phyloP scores from a whole-genome alignment of 2,888 invertebrate species.

The Chalcis sispes region DNA sequence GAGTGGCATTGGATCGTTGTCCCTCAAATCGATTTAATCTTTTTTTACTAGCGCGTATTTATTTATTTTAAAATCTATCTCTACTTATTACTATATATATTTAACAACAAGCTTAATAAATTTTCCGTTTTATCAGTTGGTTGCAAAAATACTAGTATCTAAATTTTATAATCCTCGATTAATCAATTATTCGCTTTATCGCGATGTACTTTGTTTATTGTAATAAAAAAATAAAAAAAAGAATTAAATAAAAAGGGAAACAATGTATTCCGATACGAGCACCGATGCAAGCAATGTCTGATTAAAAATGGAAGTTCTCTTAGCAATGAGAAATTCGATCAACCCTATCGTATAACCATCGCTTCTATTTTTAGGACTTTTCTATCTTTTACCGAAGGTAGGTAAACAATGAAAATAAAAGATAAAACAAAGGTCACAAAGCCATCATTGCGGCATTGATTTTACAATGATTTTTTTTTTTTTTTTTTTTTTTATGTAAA shows the following conservation, averaged over 20 bases:
- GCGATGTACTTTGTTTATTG: not conserved
- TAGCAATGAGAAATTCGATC: slow-evolving; percentile 39
- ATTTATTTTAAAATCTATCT: not conserved
- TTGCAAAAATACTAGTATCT: not conserved
- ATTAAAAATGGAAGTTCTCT: slow-evolving; percentile 40
- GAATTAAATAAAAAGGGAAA: not conserved
- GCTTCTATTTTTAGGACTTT: slow-evolving; percentile 34
- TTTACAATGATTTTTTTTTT: too few species aligned
- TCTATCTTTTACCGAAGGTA: slow-evolving; percentile 16
- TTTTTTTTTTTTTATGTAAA: too few species aligned
- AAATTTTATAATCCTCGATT: slow-evolving; percentile 6
- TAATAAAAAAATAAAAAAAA: not conserved
- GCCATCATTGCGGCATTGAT: slow-evolving; percentile 14
- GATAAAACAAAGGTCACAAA: slow-evolving; percentile 23
- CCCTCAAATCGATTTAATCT: slow-evolving; percentile 13
- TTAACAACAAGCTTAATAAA: not conserved
- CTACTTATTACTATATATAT: too few species aligned
- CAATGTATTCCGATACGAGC: not conserved
- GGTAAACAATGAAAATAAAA: not conserved
- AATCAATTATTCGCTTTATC: slow-evolving; percentile 4
- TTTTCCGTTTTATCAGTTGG: not conserved
- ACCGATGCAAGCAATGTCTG: not conserved
- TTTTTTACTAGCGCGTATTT: slow-evolving; percentile 14
- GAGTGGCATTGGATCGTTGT: slow-evolving; percentile 21
- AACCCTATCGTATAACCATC: not conserved